Base-by-base conservation (phyloP, 2,113 vertebrate genomes). In the Polyodon spathula region DNA sequence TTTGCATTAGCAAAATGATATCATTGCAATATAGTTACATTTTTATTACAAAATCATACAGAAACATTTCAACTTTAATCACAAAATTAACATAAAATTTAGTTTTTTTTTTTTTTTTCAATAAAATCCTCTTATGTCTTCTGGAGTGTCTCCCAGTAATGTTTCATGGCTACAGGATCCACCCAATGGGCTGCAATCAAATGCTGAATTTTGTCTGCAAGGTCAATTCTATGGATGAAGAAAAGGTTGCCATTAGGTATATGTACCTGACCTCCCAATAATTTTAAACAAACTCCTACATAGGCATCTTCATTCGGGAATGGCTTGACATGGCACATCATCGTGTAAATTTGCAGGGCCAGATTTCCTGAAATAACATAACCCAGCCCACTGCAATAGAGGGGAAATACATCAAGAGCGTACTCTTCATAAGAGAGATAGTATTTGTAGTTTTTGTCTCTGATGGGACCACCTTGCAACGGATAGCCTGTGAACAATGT, bases 261-360 rank as follows among this genome's bases (percentile, higher is more conserved):
- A 0, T 59, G 73, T 63, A 85, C 8, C n/a, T 73, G 62, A 54
- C 81, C 83, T 12, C 78, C 70, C 14, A 86, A 73, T 8, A 80
- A 44, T 58, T 68, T 78, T 55, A 85, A 68, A 51, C 78, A 86
- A 61, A 88, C 80, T 1, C 85, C 84, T n/a, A 83, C 77, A 1
- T 84, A 88, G 44, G 79, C 79, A 27, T 88, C 85, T 76, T 88
- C 81, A 15, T 86, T 74, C 43, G 80, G 83, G 61, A 86, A 48
- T 2, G 81, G 81, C 41, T 40, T 84, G 37, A 86, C 51, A 0
- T 85, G 82, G 56, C 71, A 50, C 84, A 86, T 86, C 58, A 85
- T 65, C 11, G 77, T 61, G 6, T 85, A 88, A 38, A 78, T 37
- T 64, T 67, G 76, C 1, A 65, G 71, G 16, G 76, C 81, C 64